These are phyloP conservation scores for Goniozus legneri DNA, from an alignment of 1,140 invertebrate genomes.

Conservation along the genomic window DNA sequence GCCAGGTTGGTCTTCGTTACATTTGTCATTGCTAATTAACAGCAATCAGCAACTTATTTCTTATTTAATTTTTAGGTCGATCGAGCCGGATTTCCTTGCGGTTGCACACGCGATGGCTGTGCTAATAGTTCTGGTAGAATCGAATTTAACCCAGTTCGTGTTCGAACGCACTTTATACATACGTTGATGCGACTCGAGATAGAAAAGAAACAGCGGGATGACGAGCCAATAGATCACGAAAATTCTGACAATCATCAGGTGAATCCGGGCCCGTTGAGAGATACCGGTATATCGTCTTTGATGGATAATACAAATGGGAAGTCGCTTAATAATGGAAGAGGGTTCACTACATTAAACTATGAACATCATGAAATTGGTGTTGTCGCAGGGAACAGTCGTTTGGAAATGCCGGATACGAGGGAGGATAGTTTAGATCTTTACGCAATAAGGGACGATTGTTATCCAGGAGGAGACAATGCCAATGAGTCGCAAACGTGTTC, in stretches of 20 bases:
- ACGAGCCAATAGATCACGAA: constrained; percentile 31
- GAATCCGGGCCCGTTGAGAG: constrained; percentile 47
- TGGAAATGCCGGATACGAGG: constrained; percentile 53
- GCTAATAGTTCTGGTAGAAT: constrained; percentile 88
- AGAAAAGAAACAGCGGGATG: constrained; percentile 72
- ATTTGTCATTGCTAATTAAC: background rate
- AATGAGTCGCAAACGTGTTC: constrained; percentile 41
- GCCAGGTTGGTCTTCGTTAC: constrained; percentile 67
- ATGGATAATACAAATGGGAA: constrained; percentile 55
- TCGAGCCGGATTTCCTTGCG: constrained; percentile 92
- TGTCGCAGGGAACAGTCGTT: constrained; percentile 29
- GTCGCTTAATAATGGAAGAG: constrained; percentile 58
- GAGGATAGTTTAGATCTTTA: constrained; percentile 67
- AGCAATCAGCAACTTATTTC: background rate
- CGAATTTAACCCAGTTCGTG: constrained; percentile 93
- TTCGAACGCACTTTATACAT: constrained; percentile 96
- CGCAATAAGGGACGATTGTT: constrained; percentile 65
- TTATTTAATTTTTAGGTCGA: constrained; percentile 65
- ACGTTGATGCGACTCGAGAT: constrained; percentile 92
- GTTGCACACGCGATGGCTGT: constrained; percentile 91
- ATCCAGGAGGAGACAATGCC: constrained; percentile 58
- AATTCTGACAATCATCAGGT: constrained; percentile 24
- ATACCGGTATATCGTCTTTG: constrained; percentile 56
- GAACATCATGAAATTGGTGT: constrained; percentile 32
- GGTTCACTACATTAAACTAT: constrained; percentile 66